Conservation (phyloP, 2,113 vertebrate species). For the Gasterosteus nipponicus region DNA sequence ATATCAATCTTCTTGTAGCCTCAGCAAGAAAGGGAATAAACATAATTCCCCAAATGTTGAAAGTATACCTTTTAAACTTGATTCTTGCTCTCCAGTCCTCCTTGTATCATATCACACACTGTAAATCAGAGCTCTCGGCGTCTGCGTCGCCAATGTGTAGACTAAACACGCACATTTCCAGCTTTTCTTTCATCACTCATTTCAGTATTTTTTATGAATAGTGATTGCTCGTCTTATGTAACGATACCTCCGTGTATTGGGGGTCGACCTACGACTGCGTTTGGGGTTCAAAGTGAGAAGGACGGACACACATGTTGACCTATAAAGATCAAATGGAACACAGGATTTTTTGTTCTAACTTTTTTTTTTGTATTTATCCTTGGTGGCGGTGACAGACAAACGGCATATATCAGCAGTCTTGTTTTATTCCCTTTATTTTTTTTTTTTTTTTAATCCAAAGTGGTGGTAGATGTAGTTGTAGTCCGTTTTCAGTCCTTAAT, state of each 20-base stretch:
- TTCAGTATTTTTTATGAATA: constrained; percentile 60
- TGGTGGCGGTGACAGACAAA: constrained; percentile 42
- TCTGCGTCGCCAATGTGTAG: constrained; percentile 45
- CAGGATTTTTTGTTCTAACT: constrained; percentile 1
- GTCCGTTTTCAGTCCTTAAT: constrained; percentile 67
- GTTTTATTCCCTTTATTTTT: constrained; percentile 55
- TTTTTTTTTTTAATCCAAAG: constrained; percentile 25
- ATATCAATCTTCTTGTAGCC: background rate
- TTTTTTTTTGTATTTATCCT: constrained; percentile 42
- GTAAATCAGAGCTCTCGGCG: constrained; percentile 49
- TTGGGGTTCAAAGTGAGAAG: constrained; percentile 8
- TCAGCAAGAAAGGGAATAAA: background rate
- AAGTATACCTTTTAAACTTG: background rate
- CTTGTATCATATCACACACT: constrained; percentile 54
- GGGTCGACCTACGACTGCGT: constrained; percentile 38
- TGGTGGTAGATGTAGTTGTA: constrained; percentile 57
- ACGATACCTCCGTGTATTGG: constrained; percentile 53
- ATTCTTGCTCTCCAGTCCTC: constrained; percentile 10
- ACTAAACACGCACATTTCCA: constrained; percentile 51
- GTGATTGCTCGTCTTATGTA: constrained; percentile 58
- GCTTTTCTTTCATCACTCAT: constrained; percentile 43
- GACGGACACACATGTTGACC: constrained; percentile 23
- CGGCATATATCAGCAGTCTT: constrained; percentile 26
- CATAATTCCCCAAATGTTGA: constrained; percentile 15
- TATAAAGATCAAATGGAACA: constrained; percentile 26